Conservation (phyloP, 2,797 vertebrate genomes). For the Lacerta bilineata region DNA sequence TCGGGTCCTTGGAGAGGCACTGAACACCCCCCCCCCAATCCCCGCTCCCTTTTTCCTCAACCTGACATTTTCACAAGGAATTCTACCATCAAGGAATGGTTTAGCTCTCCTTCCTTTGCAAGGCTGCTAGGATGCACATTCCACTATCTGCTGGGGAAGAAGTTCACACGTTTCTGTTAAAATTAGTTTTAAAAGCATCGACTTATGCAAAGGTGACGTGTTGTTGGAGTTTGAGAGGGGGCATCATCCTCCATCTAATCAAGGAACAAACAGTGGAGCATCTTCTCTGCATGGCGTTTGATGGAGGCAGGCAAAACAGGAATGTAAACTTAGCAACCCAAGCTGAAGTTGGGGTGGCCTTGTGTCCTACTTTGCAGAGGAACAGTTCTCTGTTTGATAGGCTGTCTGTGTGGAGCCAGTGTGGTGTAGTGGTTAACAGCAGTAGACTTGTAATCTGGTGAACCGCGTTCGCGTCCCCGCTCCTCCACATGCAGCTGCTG, state of each 20-base stretch:
- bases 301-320: background rate
- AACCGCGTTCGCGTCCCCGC: too few relatives aligned
- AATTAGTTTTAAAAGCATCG: slow-evolving; percentile 20
- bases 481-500: too few relatives aligned
- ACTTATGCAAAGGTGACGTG: background rate
- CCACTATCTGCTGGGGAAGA: background rate
- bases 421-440: too few relatives aligned
- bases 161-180: slow-evolving; percentile 27
- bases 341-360: too few relatives aligned
- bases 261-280: background rate
- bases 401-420: too few relatives aligned
- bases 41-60: slow-evolving; percentile 50
- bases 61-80: slow-evolving; percentile 39
- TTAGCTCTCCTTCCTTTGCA: background rate
- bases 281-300: background rate
- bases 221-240: background rate
- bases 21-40: background rate
- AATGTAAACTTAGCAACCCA: background rate
- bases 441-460: too few relatives aligned
- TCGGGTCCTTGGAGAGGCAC: slow-evolving; percentile 78
- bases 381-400: too few relatives aligned
- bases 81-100: background rate
- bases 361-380: too few relatives aligned
- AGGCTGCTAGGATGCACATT: slow-evolving; percentile 16
- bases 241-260: background rate